Evolutionary conservation across 53 echinoderm and acorn worm species (phyloP), one percentile per base, ranked within the genome.

Genomic region (Patiria pectinifera): DNA sequence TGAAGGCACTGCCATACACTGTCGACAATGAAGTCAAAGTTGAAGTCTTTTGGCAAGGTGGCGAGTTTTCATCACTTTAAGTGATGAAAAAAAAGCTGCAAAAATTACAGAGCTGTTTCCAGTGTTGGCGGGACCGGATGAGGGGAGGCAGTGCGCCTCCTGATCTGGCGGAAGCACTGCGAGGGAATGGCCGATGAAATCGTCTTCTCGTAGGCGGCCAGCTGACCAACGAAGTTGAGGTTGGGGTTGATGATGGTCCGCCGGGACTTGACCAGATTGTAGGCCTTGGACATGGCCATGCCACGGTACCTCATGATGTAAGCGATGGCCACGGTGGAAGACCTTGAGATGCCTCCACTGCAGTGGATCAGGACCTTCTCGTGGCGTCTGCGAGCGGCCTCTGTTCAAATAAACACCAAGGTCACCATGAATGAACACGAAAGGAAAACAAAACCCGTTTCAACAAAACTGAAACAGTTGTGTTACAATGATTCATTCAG

Each of bases 211-310:
- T 92, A 98, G 7, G 92, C 90, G n/a, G 92, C 91, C 12, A 98
- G 93, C 93, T 98, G 98, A 14, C 98, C 96, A 13, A 98, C 93
- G 80, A 98, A 98, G 80, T 94, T 95, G 44, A 98, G 92, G 95
- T 98, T 98, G 21, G 98, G 98, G 59, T 95, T 95, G 94, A 98
- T 98, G 81, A 98, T 96, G 74, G 95, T 83, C 16, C 98, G 96
- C 45, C 93, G 94, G 59, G 83, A 92, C 83, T 98, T 97, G 87
- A 98, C 96, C 22, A 94, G 92, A 80, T 94, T 93, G 92, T 98
- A 98, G 21, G 96, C 98, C 84, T 93, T 92, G 59, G 86, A 91
- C 96, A 96, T 96, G 13, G 82, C 19, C 92, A 92, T 92, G 76
- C 95, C 95, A 69, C 94, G 93, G 93, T 93, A 94, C 75, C 95